These are phyloP conservation scores for Labroides dimidiatus DNA, from an alignment of 2,797 vertebrate species.

Conservation along the genomic window DNA sequence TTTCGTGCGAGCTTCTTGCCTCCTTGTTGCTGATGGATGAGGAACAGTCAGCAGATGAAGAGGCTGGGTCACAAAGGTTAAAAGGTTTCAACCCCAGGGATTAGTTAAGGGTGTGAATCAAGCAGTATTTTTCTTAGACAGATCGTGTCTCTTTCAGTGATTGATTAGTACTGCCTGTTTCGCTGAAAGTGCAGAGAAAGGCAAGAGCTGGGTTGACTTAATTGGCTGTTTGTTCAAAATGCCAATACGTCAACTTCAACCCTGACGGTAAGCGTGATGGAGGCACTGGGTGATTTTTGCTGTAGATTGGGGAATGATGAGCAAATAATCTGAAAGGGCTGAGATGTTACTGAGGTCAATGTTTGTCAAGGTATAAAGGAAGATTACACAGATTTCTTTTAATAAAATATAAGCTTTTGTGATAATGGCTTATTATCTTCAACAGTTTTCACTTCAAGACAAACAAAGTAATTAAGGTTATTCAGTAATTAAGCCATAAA, in stretches of 20 bases:
- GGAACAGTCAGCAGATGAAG: conserved; percentile 45
- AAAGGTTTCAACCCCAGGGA: conserved; percentile 49
- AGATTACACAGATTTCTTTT: too few species aligned
- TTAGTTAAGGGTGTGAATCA: conserved; percentile 54
- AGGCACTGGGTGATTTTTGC: conserved; percentile 10
- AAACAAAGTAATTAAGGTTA: too few species aligned
- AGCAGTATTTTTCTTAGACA: conserved; percentile 40
- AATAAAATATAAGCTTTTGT: too few species aligned
- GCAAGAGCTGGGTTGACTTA: conserved; percentile 24
- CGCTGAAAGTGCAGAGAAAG: conserved; percentile 20
- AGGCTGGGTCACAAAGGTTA: conserved; percentile 47
- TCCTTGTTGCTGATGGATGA: conserved; percentile 59
- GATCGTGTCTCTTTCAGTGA: conserved; percentile 52
- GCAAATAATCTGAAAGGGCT: conserved; percentile 18
- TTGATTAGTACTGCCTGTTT: conserved; percentile 48
- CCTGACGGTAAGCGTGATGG: conserved; percentile 15
- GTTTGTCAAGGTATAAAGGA: too few species aligned
- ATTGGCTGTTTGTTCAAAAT: conserved; percentile 32
- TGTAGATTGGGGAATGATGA: conserved; percentile 4
- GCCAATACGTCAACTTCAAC: conserved; percentile 39
- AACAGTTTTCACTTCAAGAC: too few species aligned
- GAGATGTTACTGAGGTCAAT: too few species aligned
- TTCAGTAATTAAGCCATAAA: too few species aligned
- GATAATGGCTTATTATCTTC: too few species aligned
- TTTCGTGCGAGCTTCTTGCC: conserved; percentile 28